These are phyloP conservation scores for Xenops minutus DNA, from an alignment of 2,797 vertebrate genomes.

Conservation along the genomic window DNA sequence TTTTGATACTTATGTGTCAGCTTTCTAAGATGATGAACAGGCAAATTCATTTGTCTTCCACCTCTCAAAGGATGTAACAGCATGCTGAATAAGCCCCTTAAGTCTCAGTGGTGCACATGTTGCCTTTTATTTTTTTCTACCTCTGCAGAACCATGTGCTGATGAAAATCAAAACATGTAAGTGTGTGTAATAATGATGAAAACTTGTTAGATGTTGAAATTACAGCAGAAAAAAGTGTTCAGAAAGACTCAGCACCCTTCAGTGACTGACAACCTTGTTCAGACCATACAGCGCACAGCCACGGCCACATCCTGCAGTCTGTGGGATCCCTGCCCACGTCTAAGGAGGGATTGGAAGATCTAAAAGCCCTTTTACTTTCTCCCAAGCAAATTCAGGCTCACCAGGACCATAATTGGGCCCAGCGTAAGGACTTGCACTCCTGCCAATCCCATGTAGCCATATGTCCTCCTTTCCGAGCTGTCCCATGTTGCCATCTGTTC, in stretches of 20 bases:
- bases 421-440: background rate
- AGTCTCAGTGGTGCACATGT: background rate
- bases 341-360: background rate
- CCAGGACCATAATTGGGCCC: conserved; percentile 25
- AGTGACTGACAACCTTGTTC: background rate
- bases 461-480: conserved; percentile 31
- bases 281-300: background rate
- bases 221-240: background rate
- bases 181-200: background rate
- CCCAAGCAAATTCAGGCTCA: background rate
- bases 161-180: background rate
- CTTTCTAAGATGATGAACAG: background rate
- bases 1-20: background rate
- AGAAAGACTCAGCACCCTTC: background rate
- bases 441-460: conserved; percentile 61
- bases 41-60: background rate
- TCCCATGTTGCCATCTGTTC: conserved; percentile 63
- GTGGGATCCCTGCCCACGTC: background rate
- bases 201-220: background rate
- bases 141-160: background rate
- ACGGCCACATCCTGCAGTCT: rapidly evolving
- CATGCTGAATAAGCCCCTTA: conserved; percentile 4
- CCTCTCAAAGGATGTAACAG: background rate
- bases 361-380: conserved; percentile 37
- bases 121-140: conserved; percentile 8